Conservation (phyloP, 2,797 vertebrate genomes). For the Lycodopsis pacificus region DNA sequence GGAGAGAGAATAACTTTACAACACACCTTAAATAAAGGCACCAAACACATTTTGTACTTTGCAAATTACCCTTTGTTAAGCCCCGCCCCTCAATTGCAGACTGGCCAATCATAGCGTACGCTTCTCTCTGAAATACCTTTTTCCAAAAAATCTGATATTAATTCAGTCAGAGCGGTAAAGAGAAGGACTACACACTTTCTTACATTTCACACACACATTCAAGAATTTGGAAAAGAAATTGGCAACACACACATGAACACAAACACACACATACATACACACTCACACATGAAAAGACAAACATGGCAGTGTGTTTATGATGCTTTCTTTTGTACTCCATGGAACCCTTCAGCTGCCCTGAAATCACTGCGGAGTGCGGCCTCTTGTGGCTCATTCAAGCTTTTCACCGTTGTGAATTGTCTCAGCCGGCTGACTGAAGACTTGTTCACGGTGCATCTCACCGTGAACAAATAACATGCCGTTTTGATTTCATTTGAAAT, state of each 20-base stretch:
- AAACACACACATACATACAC: no score
- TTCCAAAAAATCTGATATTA: background rate
- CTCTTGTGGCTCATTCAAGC: conserved; percentile 57
- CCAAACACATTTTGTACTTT: background rate
- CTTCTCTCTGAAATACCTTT: background rate
- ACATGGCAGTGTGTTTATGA: background rate
- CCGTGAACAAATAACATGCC: background rate
- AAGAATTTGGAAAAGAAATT: background rate
- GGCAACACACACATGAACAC: background rate
- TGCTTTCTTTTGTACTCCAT: conserved; percentile 7
- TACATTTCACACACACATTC: background rate
- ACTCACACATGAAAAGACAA: background rate
- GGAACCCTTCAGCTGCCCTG: conserved; percentile 26
- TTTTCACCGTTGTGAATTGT: conserved; percentile 11
- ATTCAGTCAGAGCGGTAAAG: background rate
- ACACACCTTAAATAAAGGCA: background rate
- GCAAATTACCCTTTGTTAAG: background rate
- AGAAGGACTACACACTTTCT: background rate
- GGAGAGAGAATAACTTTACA: background rate
- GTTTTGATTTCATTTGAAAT: background rate
- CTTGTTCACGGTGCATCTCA: background rate
- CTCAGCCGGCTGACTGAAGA: conserved; percentile 12
- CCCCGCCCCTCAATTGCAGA: background rate
- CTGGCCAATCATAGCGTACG: background rate
- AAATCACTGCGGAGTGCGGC: conserved; percentile 43